Evolutionary conservation across 2,113 vertebrate genomes (phyloP), one percentile per base, ranked within the genome.

Genomic region (Megaceryle maxima): DNA sequence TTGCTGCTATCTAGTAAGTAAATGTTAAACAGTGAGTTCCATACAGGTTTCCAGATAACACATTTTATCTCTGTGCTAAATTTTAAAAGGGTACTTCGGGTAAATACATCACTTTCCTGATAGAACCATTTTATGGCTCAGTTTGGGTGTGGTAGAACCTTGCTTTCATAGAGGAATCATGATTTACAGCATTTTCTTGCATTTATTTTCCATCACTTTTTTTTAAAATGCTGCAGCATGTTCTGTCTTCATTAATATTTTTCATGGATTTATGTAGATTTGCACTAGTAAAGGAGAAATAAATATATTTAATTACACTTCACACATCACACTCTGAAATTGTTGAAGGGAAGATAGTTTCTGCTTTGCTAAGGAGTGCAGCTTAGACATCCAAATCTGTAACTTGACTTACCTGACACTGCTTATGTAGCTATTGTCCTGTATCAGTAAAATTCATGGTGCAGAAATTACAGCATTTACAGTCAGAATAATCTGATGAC

Each of bases 231-330:
- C 25, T 75, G 31, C 50, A 70, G 43, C 29, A 20, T 74, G 8
- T 73, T 92, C 56, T 93, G 26, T 75, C 79, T 72, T 92, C 48
- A 85, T 91, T 29, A 94, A 90, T 90, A 82, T 90, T 87, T 91
- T 83, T 20, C 11, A 28, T 77, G 41, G 24, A 66, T 92, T 69
- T 91, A 88, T 86, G 59, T 83, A 94, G 39, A 92, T 77, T 77
- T 80, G 29, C 28, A 51, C 12, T 26, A 68, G 35, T 35, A 69
- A 24, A 90, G 25, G 24, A 56, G 33, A 89, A 89, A 87, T 82
- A 85, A 87, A 55, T 75, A 41, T 76, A 10, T 69, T 72, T 72
- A 48, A 76, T 66, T 91, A 44, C 79, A 76, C 35, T 76, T 87
- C 39, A 80, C 33, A 28, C 4, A 37, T 78, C 26, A 35, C 11